phyloP scores from a whole-genome alignment of 2,888 invertebrate species.

The Rhagonycha fulva region DNA sequence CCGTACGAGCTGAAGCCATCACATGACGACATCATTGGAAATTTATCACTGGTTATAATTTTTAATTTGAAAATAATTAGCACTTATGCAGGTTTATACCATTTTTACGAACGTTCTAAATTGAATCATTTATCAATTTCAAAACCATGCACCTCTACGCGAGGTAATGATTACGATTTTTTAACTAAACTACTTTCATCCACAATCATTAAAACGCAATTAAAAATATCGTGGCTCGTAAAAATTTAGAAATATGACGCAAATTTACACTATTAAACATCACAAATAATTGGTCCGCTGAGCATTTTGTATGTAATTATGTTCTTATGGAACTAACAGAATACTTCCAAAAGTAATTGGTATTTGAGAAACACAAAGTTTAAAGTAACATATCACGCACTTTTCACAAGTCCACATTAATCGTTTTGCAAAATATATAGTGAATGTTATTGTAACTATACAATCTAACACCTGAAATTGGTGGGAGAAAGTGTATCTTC shows the following conservation, averaged over 20 bases:
- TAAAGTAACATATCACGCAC: background rate
- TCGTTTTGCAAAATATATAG: background rate
- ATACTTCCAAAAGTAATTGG: background rate
- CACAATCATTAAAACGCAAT: background rate
- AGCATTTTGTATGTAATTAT: background rate
- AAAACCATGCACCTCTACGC: background rate
- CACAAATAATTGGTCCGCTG: background rate
- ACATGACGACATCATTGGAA: slow-evolving; percentile 61
- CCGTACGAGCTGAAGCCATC: slow-evolving; percentile 69
- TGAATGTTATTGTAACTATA: slow-evolving; percentile 13
- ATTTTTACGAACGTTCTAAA: background rate
- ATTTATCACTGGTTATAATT: slow-evolving; percentile 1
- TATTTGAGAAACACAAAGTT: background rate
- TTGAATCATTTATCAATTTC: slow-evolving; percentile 4
- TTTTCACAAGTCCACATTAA: background rate
- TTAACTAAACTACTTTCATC: background rate
- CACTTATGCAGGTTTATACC: background rate
- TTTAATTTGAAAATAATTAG: background rate
- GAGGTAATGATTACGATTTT: background rate
- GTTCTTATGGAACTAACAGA: background rate
- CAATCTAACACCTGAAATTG: slow-evolving; percentile 25
- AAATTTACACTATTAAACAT: background rate
- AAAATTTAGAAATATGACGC: background rate
- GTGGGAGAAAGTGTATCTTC: slow-evolving; percentile 36
- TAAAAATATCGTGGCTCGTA: background rate